Evolutionary conservation across 1,140 invertebrate species (phyloP), one percentile per base, ranked within the genome.

Genomic region (Tribolium castaneum): DNA sequence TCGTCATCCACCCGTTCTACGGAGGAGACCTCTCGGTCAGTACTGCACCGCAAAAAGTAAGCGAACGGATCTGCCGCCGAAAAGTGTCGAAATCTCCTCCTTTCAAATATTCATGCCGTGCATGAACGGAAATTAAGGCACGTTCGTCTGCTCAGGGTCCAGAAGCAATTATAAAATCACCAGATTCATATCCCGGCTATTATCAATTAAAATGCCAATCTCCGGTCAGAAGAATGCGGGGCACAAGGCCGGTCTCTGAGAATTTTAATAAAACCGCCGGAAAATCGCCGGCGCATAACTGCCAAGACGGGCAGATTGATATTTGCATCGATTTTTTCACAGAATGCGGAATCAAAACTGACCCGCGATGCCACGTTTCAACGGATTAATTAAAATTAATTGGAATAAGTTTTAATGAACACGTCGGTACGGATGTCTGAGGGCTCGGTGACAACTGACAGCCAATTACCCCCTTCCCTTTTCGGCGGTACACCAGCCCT

Each of bases 1-100:
- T 98, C 88, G 94, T 98, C 82, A 97, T 99, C 83, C 96, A 98
- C 89, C 97, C 97, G 34, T 97, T 99, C 87, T 97, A 96, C 87
- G 97, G 96, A 76, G 97, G 97, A 52, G 97, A 98, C 90, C 90
- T 97, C 82, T 97, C 96, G 92, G 97, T 98, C 92, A 95, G 95
- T 95, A 85, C 51, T 7, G n/a, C 51, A 45, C 16, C 13, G 13
- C 51, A 13, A 52, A 52, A 52, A 52, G 51, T 52, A 52, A 52
- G 13, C 51, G 51, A 59, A 59, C n/a, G 54, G 19, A 59, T 59
- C 16, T 25, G 54, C 54, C 54, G 19, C 54, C 19, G 54, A 59
- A 59, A 66, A 13, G 59, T 66, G 59, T 66, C 54, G 22, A 12
- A 19, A 59, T 14, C 54, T 59, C 16, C 39, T 59, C 19, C 7